Conservation (phyloP, 2,888 invertebrate species). For the Papilio gigon region DNA sequence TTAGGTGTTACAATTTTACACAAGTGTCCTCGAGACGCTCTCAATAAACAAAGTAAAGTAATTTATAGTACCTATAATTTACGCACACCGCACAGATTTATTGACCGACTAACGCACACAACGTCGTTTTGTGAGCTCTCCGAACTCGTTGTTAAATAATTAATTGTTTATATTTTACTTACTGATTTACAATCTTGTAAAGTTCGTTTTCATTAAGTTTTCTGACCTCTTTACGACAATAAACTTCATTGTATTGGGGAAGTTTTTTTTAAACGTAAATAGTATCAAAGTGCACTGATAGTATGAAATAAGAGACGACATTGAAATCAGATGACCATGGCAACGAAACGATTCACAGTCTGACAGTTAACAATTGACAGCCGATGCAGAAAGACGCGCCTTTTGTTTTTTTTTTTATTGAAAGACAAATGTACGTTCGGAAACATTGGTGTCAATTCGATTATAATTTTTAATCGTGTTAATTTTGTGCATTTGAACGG, state of each 20-base stretch:
- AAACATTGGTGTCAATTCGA: constrained; percentile 20
- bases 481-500: neutral
- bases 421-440: constrained; percentile 3
- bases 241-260: neutral
- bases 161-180: too few species aligned
- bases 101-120: too few species aligned
- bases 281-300: neutral
- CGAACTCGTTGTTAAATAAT: too few species aligned
- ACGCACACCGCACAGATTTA: too few species aligned
- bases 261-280: neutral
- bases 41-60: neutral
- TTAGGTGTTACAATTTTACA: neutral
- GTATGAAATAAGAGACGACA: constrained; percentile 25
- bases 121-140: too few species aligned
- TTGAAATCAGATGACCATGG: constrained; percentile 33
- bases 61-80: neutral
- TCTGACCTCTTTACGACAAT: neutral
- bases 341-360: constrained; percentile 14
- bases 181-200: too few species aligned
- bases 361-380: constrained; percentile 30
- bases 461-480: neutral
- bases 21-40: neutral
- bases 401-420: constrained; percentile 16
- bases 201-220: neutral
- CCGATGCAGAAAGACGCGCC: constrained; percentile 21